Base-by-base conservation (phyloP, 2,888 invertebrate genomes). In the Drosophila pseudotakahashii region DNA sequence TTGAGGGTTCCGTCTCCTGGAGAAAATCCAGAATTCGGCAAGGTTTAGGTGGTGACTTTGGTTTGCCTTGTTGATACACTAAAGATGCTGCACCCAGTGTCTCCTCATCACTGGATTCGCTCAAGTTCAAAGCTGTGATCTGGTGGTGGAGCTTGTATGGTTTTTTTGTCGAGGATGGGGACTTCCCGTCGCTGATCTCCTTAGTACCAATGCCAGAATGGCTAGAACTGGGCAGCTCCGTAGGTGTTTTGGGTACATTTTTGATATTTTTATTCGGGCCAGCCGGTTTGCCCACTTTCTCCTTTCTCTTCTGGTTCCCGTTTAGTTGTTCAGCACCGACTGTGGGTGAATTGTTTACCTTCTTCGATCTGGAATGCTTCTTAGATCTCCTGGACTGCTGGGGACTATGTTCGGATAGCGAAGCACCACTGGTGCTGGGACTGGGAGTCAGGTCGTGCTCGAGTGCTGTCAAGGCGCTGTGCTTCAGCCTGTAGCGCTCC, bases 401-500 rank as follows among this genome's bases (percentile, higher is more conserved):
- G 45, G 19, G 23, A 11, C 13, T 23, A 6, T 26, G 13, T 1
- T 26, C n/a, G 7, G 26, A 5, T 5, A 10, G 9, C 26, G 4
- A 26, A 2, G 5, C 9, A 0, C n/a, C 30, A 7, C 44, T 44
- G 44, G n/a, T 9, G 7, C 4, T 14, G 26, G 45, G 45, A 45
- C 26, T 45, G 1, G 7, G 6, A 0, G 2, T 9, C 3, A 16
- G 16, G 9, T 32, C 30, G 14, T 16, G 4, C 7, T 16, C n/a
- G n/a, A n/a, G 2, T 1, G 10, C n/a, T 0, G 3, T 26, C 10
- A 3, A 0, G 6, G 14, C 10, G 2, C 11, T 53, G 2, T 36
- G 13, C 39, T 7, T 37, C 10, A n/a, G 26, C 10, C 30, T 47
- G 30, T 14, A 14, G 3, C 51, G 7, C n/a, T 57, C 13, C 1